Evolutionary conservation across 2,113 vertebrate species (phyloP), one percentile per base, ranked within the genome.

Genomic region (Coryphaenoides rupestris): DNA sequence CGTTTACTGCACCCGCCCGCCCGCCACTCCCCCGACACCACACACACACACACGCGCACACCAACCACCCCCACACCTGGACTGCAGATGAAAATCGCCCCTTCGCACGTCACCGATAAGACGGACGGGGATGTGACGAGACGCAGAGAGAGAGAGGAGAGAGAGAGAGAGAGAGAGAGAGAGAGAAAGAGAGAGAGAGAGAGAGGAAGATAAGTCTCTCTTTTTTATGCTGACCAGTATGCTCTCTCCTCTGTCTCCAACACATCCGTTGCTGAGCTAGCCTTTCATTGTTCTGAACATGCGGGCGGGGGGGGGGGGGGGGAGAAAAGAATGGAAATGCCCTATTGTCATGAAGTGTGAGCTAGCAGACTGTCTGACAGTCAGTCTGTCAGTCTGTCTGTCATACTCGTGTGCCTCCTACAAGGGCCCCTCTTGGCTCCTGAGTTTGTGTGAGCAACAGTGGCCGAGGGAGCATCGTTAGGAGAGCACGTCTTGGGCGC

Each of bases 261-360:
- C 33, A 80, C 78, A 74, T 40, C 66, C 64, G 7, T n/a, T 75
- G 86, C 87, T 86, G 82, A 88, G 73, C 79, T 68, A 70, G 74
- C 68, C 52, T 57, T 88, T 76, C 80, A 85, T 85, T 87, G 77
- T 87, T 84, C 77, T 69, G 82, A 75, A 68, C 19, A 2, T 47
- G 66, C 75, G 67, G 66, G n/a, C n/a, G n/a, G n/a, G n/a, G n/a
- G n/a, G n/a, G n/a, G n/a, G n/a, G n/a, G n/a, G n/a, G n/a, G n/a
- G n/a, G n/a, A n/a, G n/a, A n/a, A n/a, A 12, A 10, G 33, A 10
- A 6, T 26, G 24, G 1, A 5, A 10, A 12, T 5, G 33, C 9
- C 9, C 33, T 9, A 10, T 78, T 72, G 69, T 76, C 79, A 74
- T 17, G 15, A 9, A 65, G 69, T 65, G 59, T 69, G 22, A 26